phyloP scores from a whole-genome alignment of 2,113 vertebrate genomes.

The Lonchura striata region DNA sequence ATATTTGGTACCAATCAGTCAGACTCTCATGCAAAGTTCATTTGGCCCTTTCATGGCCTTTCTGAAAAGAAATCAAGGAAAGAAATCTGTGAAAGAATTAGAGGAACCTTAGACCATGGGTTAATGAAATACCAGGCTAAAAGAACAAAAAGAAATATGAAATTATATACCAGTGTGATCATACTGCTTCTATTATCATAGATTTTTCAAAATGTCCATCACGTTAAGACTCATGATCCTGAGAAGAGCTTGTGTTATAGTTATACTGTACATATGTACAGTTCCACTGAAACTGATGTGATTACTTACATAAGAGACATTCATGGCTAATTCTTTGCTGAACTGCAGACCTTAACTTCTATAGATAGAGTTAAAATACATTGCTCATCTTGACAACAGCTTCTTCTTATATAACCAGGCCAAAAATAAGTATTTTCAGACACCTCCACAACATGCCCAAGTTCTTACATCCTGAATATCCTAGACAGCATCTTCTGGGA shows the following conservation, averaged over 20 bases:
- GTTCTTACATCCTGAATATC: background rate
- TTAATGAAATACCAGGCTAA: background rate
- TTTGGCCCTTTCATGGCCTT: background rate
- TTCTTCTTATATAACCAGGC: conserved; percentile 38
- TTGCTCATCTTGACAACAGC: conserved; percentile 3
- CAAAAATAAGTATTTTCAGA: background rate
- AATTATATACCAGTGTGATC: background rate
- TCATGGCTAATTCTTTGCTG: background rate
- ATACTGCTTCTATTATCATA: background rate
- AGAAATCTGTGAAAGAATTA: background rate
- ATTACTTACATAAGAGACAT: background rate
- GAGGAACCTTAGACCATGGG: background rate
- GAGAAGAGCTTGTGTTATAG: background rate
- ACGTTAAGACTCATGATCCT: background rate
- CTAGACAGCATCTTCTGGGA: background rate
- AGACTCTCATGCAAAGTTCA: fast-evolving
- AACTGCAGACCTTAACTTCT: background rate
- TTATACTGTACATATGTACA: no score
- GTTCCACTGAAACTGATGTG: background rate
- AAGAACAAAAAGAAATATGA: background rate
- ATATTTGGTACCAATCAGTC: background rate
- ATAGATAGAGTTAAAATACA: background rate
- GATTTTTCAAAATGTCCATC: background rate
- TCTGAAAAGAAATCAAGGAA: no score
- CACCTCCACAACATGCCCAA: background rate